These are phyloP conservation scores for Anastrepha obliqua DNA, from an alignment of 1,140 invertebrate species.

Conservation along the genomic window DNA sequence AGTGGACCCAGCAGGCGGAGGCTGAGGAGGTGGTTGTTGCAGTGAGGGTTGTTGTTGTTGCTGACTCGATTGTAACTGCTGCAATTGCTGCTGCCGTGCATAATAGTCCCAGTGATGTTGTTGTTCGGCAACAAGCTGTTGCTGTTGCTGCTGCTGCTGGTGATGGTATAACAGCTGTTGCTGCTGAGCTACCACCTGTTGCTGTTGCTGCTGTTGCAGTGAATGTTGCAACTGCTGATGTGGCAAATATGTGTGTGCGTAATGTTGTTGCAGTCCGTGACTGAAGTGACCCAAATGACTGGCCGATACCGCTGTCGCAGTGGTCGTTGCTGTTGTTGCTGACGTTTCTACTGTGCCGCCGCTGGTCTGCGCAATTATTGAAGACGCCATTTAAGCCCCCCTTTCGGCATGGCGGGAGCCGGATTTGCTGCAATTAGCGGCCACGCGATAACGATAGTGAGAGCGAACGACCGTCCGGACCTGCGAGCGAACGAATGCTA, in stretches of 20 bases:
- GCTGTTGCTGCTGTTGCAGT: constrained; percentile 59
- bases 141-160: constrained; percentile 60
- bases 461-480: not conserved
- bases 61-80: constrained; percentile 60
- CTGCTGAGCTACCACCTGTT: constrained; percentile 59
- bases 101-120: constrained; percentile 72
- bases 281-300: constrained; percentile 71
- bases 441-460: not conserved
- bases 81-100: constrained; percentile 68
- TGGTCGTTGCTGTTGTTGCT: constrained; percentile 59
- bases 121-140: constrained; percentile 63
- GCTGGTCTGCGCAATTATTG: constrained; percentile 72
- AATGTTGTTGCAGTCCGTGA: constrained; percentile 62
- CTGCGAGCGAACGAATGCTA: not conserved
- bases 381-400: constrained; percentile 72
- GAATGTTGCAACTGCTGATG: constrained; percentile 65
- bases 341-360: constrained; percentile 66
- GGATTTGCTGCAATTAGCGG: constrained; percentile 10
- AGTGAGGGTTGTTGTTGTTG: constrained; percentile 63
- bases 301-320: constrained; percentile 64
- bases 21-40: constrained; percentile 45
- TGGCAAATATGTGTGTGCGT: constrained; percentile 58
- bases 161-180: constrained; percentile 60
- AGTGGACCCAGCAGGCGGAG: constrained; percentile 31
- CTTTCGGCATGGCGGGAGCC: constrained; percentile 66